These are phyloP conservation scores for Micronycteris hirsuta DNA, from an alignment of 2,113 vertebrate species.

Conservation along the genomic window DNA sequence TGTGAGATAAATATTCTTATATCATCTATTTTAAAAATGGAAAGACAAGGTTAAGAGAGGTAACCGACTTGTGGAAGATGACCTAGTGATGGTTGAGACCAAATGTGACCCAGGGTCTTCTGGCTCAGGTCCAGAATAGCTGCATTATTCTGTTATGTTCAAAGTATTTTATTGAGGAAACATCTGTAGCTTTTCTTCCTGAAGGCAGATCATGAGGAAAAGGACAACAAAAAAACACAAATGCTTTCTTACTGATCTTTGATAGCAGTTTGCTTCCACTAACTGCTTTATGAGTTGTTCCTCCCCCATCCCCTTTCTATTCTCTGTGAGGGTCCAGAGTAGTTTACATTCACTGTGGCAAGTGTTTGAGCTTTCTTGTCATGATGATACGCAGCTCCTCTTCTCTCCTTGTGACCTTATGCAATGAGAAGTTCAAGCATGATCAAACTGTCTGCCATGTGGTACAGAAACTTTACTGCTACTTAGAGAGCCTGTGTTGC, in stretches of 20 bases:
- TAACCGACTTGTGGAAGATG: background rate
- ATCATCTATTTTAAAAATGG: background rate
- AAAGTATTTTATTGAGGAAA: conserved; percentile 18
- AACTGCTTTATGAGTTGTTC: background rate
- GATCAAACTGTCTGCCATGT: background rate
- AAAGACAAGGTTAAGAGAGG: background rate
- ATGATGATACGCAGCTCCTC: background rate
- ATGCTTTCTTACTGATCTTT: background rate
- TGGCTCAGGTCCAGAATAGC: background rate
- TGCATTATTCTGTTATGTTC: background rate
- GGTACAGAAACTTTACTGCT: background rate
- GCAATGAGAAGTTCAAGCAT: background rate
- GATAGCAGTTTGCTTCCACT: background rate
- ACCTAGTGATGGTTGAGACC: no score
- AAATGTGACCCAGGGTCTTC: background rate
- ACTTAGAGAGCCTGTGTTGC: background rate
- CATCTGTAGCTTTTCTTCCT: conserved; percentile 26
- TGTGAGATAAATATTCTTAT: background rate
- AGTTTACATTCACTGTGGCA: background rate
- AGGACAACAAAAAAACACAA: background rate
- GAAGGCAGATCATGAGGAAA: background rate
- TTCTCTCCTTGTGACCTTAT: background rate
- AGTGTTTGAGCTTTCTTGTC: background rate
- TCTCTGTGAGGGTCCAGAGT: background rate
- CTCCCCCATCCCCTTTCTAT: background rate